Base-by-base conservation (phyloP, 1,140 invertebrate genomes). In the Drosophila sproati region DNA sequence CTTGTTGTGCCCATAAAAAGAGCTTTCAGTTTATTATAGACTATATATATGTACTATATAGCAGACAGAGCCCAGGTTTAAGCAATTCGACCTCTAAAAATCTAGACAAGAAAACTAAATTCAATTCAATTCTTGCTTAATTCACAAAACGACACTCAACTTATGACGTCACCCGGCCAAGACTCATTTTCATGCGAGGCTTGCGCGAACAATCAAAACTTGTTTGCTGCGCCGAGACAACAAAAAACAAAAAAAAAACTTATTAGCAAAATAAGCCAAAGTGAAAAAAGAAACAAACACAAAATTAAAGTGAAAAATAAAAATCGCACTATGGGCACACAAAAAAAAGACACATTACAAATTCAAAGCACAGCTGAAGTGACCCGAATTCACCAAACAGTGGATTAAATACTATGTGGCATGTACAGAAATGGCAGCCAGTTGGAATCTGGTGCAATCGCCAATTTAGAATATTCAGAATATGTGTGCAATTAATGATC, bases 61-160 rank as follows among this genome's bases (percentile, higher is more conserved):
- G 56, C 41, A 62, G 12, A 51, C 55, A 45, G 51, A 54, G 37
- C 6, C 28, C 60, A 64, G 64, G 47, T 76, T 77, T 77, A 80
- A 82, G 39, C 51, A 56, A 72, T 50, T 52, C 62, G 83, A 80
- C 83, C 83, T 88, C 78, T 63, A 77, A 82, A 71, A 60, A 74
- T 74, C 68, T 67, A 63, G 73, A 57, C 41, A 56, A 69, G 63
- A 80, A 61, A 79, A 69, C 51, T 70, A 67, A 80, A 37, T 64
- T 76, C 73, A 89, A 89, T 88, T 89, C 71, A 89, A 89, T 88
- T 89, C 71, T 89, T 80, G 77, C 69, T 85, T 80, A 82, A 87
- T 82, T 87, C 72, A 55, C 39, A 0, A 41, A 29, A 43, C 45
- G 47, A 50, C 43, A 28, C 41, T 54, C 35, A 55, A 63, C 31